Conservation (phyloP, 2,888 invertebrate species). For the Notocelia uddmanniana region DNA sequence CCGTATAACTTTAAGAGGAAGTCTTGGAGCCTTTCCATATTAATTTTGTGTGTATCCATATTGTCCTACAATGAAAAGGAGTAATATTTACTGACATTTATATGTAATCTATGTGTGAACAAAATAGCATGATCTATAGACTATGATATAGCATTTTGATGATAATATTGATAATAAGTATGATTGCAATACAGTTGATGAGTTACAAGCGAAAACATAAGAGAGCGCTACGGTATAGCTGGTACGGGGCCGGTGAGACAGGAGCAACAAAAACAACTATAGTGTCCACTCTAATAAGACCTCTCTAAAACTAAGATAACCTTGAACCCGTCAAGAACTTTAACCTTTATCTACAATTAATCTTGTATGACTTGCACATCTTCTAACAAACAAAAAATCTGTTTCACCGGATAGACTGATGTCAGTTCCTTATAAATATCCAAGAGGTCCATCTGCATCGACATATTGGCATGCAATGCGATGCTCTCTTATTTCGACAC, state of each 20-base stretch:
- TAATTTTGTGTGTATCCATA: slow-evolving; percentile 88
- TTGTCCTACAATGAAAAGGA: slow-evolving; percentile 87
- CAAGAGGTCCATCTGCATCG: not conserved
- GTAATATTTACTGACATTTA: slow-evolving; percentile 8
- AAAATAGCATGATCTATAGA: slow-evolving; percentile 40
- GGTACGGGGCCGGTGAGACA: slow-evolving; percentile 78
- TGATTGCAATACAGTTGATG: slow-evolving; percentile 28
- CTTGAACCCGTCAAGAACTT: slow-evolving; percentile 25
- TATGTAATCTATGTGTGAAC: not conserved
- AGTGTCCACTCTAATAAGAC: slow-evolving; percentile 64
- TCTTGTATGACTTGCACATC: slow-evolving; percentile 31
- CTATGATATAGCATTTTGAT: slow-evolving; percentile 16
- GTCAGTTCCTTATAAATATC: not conserved
- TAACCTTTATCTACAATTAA: slow-evolving; percentile 18
- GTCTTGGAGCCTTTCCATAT: slow-evolving; percentile 87
- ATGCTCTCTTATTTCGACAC: too few species aligned
- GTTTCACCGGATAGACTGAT: not conserved
- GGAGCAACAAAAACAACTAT: slow-evolving; percentile 75
- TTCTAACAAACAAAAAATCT: not conserved
- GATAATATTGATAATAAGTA: slow-evolving; percentile 17
- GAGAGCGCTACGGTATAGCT: slow-evolving; percentile 55
- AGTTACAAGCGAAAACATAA: slow-evolving; percentile 54
- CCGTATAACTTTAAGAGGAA: slow-evolving; percentile 82
- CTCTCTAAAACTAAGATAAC: slow-evolving; percentile 50
- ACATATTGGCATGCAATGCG: not conserved